Percentiles rank a stretch among this genome's conserved stretches.
These are phyloP conservation scores for Mystacornis crossleyi DNA, from an alignment of 2,113 vertebrate genomes.

Conservation along the genomic window DNA sequence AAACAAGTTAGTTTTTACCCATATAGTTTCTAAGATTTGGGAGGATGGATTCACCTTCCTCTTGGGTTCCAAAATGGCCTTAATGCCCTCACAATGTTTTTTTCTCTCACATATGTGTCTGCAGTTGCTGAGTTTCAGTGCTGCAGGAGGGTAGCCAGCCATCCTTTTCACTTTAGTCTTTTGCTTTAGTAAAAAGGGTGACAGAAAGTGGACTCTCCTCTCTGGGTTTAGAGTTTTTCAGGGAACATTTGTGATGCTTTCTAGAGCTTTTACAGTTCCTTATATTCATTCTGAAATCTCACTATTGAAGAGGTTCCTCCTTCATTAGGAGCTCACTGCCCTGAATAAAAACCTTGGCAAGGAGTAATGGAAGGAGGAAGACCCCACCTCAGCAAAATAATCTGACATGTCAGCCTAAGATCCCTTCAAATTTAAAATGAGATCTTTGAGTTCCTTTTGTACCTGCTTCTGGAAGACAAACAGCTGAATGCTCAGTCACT, in stretches of 20 bases:
- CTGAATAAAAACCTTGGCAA: not conserved
- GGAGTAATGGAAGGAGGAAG: not conserved
- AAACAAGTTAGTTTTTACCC: not conserved
- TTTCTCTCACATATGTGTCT: not conserved
- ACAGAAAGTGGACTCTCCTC: not conserved
- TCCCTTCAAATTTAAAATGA: not conserved
- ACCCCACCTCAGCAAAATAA: not conserved
- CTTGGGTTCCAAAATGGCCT: not conserved
- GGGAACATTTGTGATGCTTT: not conserved
- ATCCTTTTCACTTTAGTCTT: not conserved
- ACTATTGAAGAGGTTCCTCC: not conserved
- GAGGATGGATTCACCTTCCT: not conserved
- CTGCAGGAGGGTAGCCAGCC: not conserved
- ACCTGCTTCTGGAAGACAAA: not conserved
- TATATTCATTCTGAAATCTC: not conserved
- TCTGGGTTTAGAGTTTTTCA: not conserved
- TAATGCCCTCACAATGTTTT: not conserved
- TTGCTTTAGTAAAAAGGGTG: not conserved
- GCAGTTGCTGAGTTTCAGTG: not conserved
- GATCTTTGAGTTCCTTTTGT: not conserved
- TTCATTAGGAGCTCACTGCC: not conserved
- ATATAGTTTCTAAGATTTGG: not conserved
- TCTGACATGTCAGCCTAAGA: not conserved
- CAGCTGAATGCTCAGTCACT: not conserved
- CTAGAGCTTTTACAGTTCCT: not conserved